phyloP scores from a whole-genome alignment of 2,113 vertebrate genomes.

The Helogale parvula region DNA sequence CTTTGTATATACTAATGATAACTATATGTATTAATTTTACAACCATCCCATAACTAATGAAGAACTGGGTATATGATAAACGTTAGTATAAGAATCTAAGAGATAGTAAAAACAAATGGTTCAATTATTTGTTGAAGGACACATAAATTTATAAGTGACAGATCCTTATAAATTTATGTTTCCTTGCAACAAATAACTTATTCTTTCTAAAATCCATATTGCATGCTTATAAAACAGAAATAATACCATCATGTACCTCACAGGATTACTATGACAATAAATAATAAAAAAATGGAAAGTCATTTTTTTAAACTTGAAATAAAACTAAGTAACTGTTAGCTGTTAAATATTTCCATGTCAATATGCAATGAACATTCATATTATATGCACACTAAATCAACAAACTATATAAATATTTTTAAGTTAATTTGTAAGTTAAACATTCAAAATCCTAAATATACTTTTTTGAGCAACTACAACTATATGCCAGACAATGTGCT shows the following conservation, averaged over 20 bases:
- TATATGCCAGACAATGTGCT: not conserved
- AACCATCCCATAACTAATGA: not conserved
- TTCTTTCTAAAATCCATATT: not conserved
- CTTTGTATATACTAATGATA: not conserved
- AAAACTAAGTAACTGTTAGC: not conserved
- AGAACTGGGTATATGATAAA: not conserved
- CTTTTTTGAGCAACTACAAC: not conserved
- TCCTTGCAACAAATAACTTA: not conserved
- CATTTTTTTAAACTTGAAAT: not conserved
- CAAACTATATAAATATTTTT: not conserved
- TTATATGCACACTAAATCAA: not conserved
- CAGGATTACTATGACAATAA: not conserved
- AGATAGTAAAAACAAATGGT: conserved; percentile 2
- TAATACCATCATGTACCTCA: not conserved
- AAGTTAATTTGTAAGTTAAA: conserved; percentile 28
- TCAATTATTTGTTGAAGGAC: not conserved
- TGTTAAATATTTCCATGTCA: conserved; percentile 2
- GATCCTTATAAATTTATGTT: not conserved
- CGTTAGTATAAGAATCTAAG: not conserved
- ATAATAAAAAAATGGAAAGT: not conserved
- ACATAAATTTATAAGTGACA: no score
- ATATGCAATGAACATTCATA: not conserved
- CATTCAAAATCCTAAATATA: conserved; percentile 30
- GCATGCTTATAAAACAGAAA: not conserved
- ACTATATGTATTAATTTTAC: conserved; percentile 32